Conservation (phyloP, 2,888 invertebrate genomes). For the Synergus gifuensis region DNA sequence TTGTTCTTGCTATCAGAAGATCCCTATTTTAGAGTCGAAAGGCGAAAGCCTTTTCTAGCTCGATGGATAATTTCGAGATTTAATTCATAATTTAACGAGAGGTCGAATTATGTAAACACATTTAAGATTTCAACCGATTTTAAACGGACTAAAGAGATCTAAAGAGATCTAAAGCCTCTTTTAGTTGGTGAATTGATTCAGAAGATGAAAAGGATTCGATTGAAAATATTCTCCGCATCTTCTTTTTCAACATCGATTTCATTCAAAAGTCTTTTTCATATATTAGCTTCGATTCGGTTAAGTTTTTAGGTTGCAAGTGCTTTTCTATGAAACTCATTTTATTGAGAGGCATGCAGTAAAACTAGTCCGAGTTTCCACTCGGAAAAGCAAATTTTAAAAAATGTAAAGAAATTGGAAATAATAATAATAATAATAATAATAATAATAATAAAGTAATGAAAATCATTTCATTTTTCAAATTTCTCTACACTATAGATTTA, state of each 20-base stretch:
- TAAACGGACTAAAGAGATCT: too few relatives aligned
- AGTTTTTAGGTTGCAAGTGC: not conserved
- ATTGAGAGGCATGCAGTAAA: not conserved
- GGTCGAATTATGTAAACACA: too few relatives aligned
- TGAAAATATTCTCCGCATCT: not conserved
- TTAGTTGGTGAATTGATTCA: not conserved
- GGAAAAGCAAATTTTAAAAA: not conserved
- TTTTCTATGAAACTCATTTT: conserved; percentile 21
- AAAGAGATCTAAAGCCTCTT: not conserved
- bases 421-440: not conserved
- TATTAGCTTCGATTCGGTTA: conserved; percentile 8
- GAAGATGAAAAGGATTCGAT: not conserved
- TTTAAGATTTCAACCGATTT: too few relatives aligned
- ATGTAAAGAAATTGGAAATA: not conserved
- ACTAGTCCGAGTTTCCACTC: not conserved
- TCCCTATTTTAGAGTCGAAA: too few relatives aligned
- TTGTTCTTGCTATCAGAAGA: not conserved
- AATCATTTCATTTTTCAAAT: too few relatives aligned
- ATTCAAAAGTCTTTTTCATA: not conserved
- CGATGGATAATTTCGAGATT: too few relatives aligned
- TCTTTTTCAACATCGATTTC: not conserved
- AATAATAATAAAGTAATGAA: too few relatives aligned
- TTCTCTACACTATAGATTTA: not conserved
- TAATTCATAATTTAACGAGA: too few relatives aligned
- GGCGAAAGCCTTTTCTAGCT: too few relatives aligned